Percentiles rank a stretch among this genome's conserved stretches.
Evolutionary conservation across 2,797 vertebrate genomes (phyloP).

Genomic region (Oryzias sinensis): DNA sequence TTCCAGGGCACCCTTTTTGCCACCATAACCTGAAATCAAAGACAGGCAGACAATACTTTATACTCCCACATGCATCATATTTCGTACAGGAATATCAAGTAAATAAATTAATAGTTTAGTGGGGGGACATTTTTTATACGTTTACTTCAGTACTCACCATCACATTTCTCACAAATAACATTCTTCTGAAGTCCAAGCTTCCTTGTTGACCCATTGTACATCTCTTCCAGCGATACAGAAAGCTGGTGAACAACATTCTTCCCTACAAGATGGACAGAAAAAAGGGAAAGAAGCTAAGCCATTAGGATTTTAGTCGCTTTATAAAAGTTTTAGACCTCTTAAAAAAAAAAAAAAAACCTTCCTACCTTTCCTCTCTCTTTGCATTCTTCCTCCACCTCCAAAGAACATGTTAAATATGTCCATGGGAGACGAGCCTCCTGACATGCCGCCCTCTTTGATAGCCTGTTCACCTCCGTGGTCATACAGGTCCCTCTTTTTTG

Average conservation of each 20-base stretch:
- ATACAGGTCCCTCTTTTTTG: slow-evolving; percentile 93
- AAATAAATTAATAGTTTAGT: too few relatives aligned
- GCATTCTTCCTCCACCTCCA: slow-evolving; percentile 92
- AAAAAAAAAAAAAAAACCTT: neutral
- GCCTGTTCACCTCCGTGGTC: slow-evolving; percentile 98
- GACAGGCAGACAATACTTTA: neutral
- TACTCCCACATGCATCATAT: too few relatives aligned
- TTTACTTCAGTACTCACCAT: slow-evolving; percentile 75
- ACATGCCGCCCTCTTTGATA: slow-evolving; percentile 93
- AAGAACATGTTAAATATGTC: slow-evolving; percentile 99
- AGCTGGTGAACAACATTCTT: slow-evolving; percentile 95
- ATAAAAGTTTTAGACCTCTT: neutral
- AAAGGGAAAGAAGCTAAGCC: neutral
- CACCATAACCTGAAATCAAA: slow-evolving; percentile 82
- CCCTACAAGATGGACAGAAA: slow-evolving; percentile 66
- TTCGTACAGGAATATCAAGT: too few relatives aligned
- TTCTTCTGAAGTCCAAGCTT: slow-evolving; percentile 95
- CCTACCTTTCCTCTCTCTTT: slow-evolving; percentile 92
- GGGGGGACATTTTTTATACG: too few relatives aligned
- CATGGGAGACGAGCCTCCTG: slow-evolving; percentile 88
- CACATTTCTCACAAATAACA: slow-evolving; percentile 92
- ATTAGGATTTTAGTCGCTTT: neutral
- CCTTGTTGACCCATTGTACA: slow-evolving; percentile 90
- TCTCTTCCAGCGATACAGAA: slow-evolving; percentile 87
- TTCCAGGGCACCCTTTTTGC: slow-evolving; percentile 90